Base-by-base conservation (phyloP, 2,797 vertebrate genomes). In the Cheirogaleus major region DNA sequence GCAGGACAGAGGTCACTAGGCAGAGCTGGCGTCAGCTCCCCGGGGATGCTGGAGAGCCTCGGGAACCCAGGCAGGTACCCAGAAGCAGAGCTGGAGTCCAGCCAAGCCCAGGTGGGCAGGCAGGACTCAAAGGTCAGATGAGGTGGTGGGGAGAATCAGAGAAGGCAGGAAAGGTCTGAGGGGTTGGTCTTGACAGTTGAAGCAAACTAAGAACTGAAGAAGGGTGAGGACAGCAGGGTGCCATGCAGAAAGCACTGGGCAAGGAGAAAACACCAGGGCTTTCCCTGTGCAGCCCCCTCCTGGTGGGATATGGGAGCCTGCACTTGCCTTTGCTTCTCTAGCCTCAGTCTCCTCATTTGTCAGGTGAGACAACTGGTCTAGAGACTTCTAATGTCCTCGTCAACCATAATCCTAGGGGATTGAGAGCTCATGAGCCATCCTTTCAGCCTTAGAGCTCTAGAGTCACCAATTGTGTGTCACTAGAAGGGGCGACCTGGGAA, bases 1-100 rank as follows among this genome's bases (percentile, higher is more conserved):
- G 96, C 96, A 97, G 97, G 94, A 96, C 95, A 97, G 94, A 97
- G 97, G 96, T 97, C 67, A 35, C 91, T 63, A 69, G 67, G 86
- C 83, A 95, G 75, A 87, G 70, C 79, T 97, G 96, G 95, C 95
- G 59, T 90, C 69, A 52, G 78, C 57, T 93, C n/a, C 67, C 86
- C 10, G 12, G 86, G 41, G 75, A 91, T 90, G 88, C 76, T 93
- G 79, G 61, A 91, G 84, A 89, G 45, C 70, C 35, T 57, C 32
- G 41, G 79, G 79, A 95, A 84, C 86, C 52, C 55, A 93, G 92
- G 69, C 25, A 95, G 84, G 30, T 92, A 30, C 55, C 85, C 70
- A 48, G 73, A 75, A 23, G 27, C 45, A 93, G 41, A 55, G 15
- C 52, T 76, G 72, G 50, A 87, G 13, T 35, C 55, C 50, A 48